A percentile compares a stretch with the other conserved stretches of the same genome.
Conservation (phyloP, 2,797 vertebrate species). For the Manis javanica region DNA sequence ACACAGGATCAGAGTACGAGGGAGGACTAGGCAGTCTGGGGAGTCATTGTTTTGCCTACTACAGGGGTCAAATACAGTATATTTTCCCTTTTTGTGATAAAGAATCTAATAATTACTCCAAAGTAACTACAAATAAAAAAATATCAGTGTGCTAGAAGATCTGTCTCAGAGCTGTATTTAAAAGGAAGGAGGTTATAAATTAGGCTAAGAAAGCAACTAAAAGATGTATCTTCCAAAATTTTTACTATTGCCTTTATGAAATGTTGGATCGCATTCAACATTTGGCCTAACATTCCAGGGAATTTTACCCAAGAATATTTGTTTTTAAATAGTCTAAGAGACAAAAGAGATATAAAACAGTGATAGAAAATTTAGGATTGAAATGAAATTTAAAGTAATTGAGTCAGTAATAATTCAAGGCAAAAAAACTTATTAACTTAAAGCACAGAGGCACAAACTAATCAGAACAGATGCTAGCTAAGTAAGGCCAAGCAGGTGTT, state of each 20-base stretch:
- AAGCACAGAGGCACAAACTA: background rate
- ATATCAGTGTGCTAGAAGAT: background rate
- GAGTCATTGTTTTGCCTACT: background rate
- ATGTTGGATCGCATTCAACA: background rate
- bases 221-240: background rate
- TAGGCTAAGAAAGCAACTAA: background rate
- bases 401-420: background rate
- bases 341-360: background rate
- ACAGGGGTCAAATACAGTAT: background rate
- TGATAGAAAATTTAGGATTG: background rate
- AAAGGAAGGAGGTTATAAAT: background rate
- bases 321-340: background rate
- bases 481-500: background rate
- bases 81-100: background rate
- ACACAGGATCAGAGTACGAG: background rate
- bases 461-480: background rate
- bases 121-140: constrained; percentile 6
- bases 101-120: background rate
- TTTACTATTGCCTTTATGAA: background rate
- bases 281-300: background rate
- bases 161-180: background rate
- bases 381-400: constrained; percentile 12
- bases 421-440: background rate
- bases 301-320: background rate
- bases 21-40: background rate